Base-by-base conservation (phyloP, 2,113 vertebrate genomes). In the pig (Sus scrofa) region DNA sequence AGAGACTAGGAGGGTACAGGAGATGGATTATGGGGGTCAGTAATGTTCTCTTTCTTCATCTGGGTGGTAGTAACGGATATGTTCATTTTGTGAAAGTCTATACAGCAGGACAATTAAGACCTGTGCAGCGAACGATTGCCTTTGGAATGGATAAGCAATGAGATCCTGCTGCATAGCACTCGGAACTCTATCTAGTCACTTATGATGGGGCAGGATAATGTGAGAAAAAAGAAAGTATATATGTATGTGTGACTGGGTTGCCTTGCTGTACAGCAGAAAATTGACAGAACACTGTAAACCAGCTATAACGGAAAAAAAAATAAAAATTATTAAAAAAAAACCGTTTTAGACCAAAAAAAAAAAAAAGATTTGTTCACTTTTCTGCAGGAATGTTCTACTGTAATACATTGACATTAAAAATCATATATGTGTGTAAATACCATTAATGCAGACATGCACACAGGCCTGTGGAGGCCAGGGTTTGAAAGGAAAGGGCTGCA, bases 361-460 rank as follows among this genome's bases (percentile, higher is more conserved):
- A 44, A 44, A n/a, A n/a, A 81, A 52, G 56, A 92, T 63, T 22
- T 50, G 62, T 44, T 62, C 63, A 24, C 44, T 89, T 63, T 79
- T 94, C 44, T 71, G 54, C 70, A 89, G 86, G 73, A 86, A 86
- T 60, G 52, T 74, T 95, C 63, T n/a, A 94, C 89, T 82, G 94
- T 60, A 89, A 82, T 83, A 79, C 89, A 94, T 32, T 54, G 75
- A 60, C 50, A 54, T 84, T 91, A 96, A 91, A 96, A 94, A 74
- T 89, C 70, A 62, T 56, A 19, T 62, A 5, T 9, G 2, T 63
- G 60, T 30, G 12, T 39, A 26, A 63, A 67, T n/a, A 50, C 60
- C 67, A 68, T 70, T 58, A 70, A 50, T 30, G 24, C 18, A 85
- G 20, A 37, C 3, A 73, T 15, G 62, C 50, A 62, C 32, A 50